Evolutionary conservation across 2,113 vertebrate genomes (phyloP).

Genomic region (Mellivora capensis): DNA sequence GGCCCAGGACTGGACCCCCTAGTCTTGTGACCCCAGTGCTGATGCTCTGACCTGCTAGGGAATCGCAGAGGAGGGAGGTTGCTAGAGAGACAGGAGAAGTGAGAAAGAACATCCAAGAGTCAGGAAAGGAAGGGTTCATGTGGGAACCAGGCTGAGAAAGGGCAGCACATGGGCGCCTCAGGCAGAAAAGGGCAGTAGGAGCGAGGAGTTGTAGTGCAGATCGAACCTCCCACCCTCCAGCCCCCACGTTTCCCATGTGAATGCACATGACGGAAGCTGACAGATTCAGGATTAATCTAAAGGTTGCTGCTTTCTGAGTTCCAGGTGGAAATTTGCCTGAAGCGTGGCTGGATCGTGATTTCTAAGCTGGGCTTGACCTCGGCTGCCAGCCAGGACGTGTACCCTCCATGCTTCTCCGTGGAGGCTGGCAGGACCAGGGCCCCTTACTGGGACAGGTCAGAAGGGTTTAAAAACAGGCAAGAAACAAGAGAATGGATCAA

Average conservation of each 20-base stretch:
- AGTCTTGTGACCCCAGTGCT: not conserved
- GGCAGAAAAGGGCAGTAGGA: slow-evolving; percentile 49
- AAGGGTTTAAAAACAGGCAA: slow-evolving; percentile 35
- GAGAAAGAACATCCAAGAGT: not conserved
- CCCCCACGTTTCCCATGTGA: slow-evolving; percentile 15
- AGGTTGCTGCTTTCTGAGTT: slow-evolving; percentile 77
- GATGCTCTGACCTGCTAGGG: not conserved
- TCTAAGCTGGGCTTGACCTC: slow-evolving; percentile 62
- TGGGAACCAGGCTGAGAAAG: slow-evolving; percentile 24
- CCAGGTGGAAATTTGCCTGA: slow-evolving; percentile 77
- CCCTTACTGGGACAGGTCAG: slow-evolving; percentile 38
- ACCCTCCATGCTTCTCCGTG: slow-evolving; percentile 2
- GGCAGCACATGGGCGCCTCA: not conserved
- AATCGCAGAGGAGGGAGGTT: not conserved
- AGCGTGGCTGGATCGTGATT: slow-evolving; percentile 46
- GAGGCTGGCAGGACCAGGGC: slow-evolving; percentile 3
- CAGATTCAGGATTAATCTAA: slow-evolving; percentile 80
- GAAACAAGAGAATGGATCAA: not conserved
- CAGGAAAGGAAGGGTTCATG: not conserved
- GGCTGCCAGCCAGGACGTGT: not conserved
- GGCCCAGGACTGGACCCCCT: not conserved
- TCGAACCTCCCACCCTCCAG: not conserved
- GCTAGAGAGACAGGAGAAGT: not conserved
- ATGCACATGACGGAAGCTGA: slow-evolving; percentile 76
- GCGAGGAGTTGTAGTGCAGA: slow-evolving; percentile 1